Evolutionary conservation across 2,888 invertebrate species (phyloP).

Genomic region (Anagyrus pseudococci): DNA sequence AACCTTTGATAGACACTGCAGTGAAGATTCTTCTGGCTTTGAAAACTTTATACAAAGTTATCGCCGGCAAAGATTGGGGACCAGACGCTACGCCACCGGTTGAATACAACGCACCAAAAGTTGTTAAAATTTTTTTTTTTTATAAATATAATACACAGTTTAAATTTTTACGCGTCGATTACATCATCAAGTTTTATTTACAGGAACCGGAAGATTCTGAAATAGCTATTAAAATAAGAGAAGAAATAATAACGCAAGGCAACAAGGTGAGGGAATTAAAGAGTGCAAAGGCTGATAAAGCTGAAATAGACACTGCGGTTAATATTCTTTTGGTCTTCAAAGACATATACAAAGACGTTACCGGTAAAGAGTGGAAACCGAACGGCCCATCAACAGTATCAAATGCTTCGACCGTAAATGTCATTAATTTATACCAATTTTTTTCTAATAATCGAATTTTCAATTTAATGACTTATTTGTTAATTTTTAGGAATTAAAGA

Average conservation of each 20-base stretch:
- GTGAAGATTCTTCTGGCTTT: conserved; percentile 66
- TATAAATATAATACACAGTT: background rate
- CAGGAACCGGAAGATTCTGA: background rate
- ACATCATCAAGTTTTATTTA: too few relatives aligned
- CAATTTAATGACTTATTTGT: too few relatives aligned
- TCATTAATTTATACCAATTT: too few relatives aligned
- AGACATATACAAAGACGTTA: conserved; percentile 60
- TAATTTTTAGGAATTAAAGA: too few relatives aligned
- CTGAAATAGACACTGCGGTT: conserved; percentile 66
- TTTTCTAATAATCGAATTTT: too few relatives aligned
- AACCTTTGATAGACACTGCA: conserved; percentile 64
- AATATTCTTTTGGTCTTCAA: conserved; percentile 65
- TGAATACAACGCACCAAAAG: background rate
- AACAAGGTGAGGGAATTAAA: conserved; percentile 53
- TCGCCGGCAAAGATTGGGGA: conserved; percentile 62
- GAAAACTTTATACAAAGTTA: conserved; percentile 59
- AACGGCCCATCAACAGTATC: conserved; percentile 1
- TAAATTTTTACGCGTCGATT: too few relatives aligned
- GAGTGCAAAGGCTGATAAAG: conserved; percentile 48
- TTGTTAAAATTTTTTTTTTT: background rate
- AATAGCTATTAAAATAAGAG: conserved; percentile 51
- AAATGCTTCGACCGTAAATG: too few relatives aligned
- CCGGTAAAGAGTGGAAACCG: conserved; percentile 62
- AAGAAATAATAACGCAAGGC: conserved; percentile 63
- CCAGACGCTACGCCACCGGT: conserved; percentile 47